Base-by-base conservation (phyloP, 2,888 invertebrate genomes). In the Sarcophaga subvicina region DNA sequence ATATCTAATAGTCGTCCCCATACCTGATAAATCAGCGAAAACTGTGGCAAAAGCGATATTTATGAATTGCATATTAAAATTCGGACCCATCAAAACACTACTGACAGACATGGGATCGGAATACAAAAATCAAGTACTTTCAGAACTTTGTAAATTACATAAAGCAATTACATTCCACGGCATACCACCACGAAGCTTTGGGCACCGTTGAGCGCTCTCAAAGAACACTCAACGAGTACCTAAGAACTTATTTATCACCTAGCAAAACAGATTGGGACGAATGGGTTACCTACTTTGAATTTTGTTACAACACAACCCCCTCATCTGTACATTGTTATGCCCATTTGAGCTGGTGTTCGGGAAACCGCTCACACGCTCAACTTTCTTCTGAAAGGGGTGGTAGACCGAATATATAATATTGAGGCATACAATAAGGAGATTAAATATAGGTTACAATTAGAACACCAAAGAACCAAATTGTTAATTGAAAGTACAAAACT, bases 151-250 rank as follows among this genome's bases (percentile, higher is more conserved):
- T 59, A 59, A 59, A 59, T 59, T 59, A 3, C 17, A 59, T 59
- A 59, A 59, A 59, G 12, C 54, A 60, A 12, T 60, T 78, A 45
- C 60, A 69, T 3, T 66, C 88, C 17, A 87, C 88, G 54, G 73
- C 87, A 11, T 79, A 86, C 60, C 88, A 89, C 63, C 88, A 88
- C 37, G 83, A 89, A 64, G 81, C 85, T 6, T 71, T 90, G 22
- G 87, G 89, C 5, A 85, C 87, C 25, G 64, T 89, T 25, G 88
- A 90, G 88, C 78, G 88, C 17, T 88, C 88, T 80, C 88, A 89
- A 64, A 72, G 89, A 75, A 79, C 83, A 37, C 72, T 88, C 12
- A 89, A 89, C 71, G 89, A 88, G 64, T 89, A 83, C 22, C 45
- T 89, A 22, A 63, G 88, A 66, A 82, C 72, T n/a, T 88, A 88